Percentiles rank a stretch among this genome's conserved stretches.
Evolutionary conservation across 2,888 invertebrate species (phyloP).

Genomic region (Amorpha juglandis): DNA sequence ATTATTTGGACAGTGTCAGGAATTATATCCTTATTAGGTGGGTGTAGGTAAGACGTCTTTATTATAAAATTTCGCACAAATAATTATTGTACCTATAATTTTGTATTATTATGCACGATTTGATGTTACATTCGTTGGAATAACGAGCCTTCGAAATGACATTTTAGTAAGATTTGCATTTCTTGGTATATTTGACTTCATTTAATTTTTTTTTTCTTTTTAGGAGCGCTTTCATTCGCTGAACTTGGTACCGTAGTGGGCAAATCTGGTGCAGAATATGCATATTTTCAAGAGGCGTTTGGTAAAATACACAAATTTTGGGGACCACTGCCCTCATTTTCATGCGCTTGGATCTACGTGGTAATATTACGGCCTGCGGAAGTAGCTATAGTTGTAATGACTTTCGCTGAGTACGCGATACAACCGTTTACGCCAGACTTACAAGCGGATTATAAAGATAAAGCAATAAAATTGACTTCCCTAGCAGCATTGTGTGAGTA

Average conservation of each 20-base stretch:
- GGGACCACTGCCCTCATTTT: conserved; percentile 89
- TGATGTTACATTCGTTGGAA: not conserved
- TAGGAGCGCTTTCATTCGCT: conserved; percentile 91
- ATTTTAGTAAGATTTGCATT: too few relatives aligned
- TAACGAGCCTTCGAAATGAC: too few relatives aligned
- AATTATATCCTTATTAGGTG: conserved; percentile 90
- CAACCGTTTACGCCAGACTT: conserved; percentile 84
- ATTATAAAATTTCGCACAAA: conserved; percentile 3
- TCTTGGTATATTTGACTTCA: too few relatives aligned
- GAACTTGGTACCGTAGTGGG: conserved; percentile 92
- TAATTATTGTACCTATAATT: not conserved
- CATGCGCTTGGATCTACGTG: conserved; percentile 91
- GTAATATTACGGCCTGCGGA: conserved; percentile 90
- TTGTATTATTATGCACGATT: too few relatives aligned
- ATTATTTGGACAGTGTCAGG: conserved; percentile 92
- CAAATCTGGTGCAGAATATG: conserved; percentile 92
- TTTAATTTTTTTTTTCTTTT: conserved; percentile 9
- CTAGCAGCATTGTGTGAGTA: conserved; percentile 86
- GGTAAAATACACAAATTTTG: conserved; percentile 87
- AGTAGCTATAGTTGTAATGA: conserved; percentile 90
- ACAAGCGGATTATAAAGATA: conserved; percentile 68
- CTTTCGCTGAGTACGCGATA: conserved; percentile 90
- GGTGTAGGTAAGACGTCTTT: conserved; percentile 73
- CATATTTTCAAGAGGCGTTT: conserved; percentile 90
- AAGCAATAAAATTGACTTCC: conserved; percentile 86